Evolutionary conservation across 1,140 invertebrate species (phyloP), one percentile per base, ranked within the genome.

Genomic region (Maniola jurtina): DNA sequence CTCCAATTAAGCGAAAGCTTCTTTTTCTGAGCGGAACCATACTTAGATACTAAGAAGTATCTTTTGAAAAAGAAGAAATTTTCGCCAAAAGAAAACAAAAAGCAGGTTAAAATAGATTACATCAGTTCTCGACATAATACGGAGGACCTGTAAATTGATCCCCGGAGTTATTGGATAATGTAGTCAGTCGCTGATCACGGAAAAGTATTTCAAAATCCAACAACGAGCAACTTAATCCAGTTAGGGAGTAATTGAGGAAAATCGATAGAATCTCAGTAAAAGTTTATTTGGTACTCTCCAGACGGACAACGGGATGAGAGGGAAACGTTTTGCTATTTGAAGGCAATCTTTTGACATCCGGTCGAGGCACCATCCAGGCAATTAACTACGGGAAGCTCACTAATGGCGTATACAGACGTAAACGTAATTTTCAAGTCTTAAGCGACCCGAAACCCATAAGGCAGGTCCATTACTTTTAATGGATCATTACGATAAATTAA

Each of bases 311-410:
- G 67, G 60, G 47, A 64, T 71, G 62, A 34, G 62, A 68, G 71
- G 68, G 66, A 75, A 82, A 66, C 56, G 68, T 76, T 70, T 76
- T 66, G 75, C 77, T 83, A 82, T 88, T 86, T 80, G 70, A 80
- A 79, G 67, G 80, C 83, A 88, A 88, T 88, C 86, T 88, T 88
- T 87, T 77, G 81, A 79, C 79, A 79, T 88, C 86, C 86, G 83
- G 82, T 72, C 73, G 73, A 75, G 71, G 75, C 79, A 76, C 79
- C 70, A 81, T 77, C 73, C 70, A 72, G 75, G 83, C 86, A 88
- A 88, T 88, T 88, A 87, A 77, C 71, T 71, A 65, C 77, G 76
- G 86, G 86, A 88, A 84, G 73, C 67, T 64, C 64, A 54, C 77
- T 83, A 83, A 86, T 86, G 80, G 82, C 70, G 67, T 83, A 78